Evolutionary conservation across 2,797 vertebrate species (phyloP).

Genomic region (Petrocephalus schoutedeni): DNA sequence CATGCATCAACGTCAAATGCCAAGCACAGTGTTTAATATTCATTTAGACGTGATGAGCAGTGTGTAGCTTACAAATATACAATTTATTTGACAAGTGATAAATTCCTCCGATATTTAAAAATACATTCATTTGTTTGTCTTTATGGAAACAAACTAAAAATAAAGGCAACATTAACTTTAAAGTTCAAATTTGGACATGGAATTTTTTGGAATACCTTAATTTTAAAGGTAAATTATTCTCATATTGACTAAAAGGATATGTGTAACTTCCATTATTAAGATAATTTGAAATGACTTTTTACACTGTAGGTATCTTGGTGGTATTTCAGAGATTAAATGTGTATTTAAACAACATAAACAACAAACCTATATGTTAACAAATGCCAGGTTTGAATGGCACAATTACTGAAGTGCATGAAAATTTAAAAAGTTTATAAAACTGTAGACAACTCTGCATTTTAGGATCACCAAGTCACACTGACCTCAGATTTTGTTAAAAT

Average conservation of each 20-base stretch:
- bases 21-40: conserved; percentile 2
- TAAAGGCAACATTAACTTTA: conserved; percentile 6
- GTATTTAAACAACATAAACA: not conserved
- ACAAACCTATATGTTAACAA: not conserved
- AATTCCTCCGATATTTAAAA: conserved; percentile 9
- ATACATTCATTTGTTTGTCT: conserved; percentile 16
- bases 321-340: not conserved
- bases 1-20: not conserved
- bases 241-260: not conserved
- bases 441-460: not conserved
- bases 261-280: not conserved
- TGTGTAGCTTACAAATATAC: conserved; percentile 17
- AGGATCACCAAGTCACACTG: not conserved
- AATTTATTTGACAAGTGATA: conserved; percentile 15
- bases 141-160: conserved; percentile 3
- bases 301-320: not conserved
- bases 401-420: not conserved
- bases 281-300: not conserved
- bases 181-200: not conserved
- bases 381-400: not conserved
- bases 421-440: not conserved
- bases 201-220: not conserved
- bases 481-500: not conserved
- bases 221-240: conserved; percentile 5
- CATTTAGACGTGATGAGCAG: conserved; percentile 7